A percentile compares a stretch with the other conserved stretches of the same genome.
Evolutionary conservation across 2,888 invertebrate species (phyloP).

Genomic region (Idaea aversata): DNA sequence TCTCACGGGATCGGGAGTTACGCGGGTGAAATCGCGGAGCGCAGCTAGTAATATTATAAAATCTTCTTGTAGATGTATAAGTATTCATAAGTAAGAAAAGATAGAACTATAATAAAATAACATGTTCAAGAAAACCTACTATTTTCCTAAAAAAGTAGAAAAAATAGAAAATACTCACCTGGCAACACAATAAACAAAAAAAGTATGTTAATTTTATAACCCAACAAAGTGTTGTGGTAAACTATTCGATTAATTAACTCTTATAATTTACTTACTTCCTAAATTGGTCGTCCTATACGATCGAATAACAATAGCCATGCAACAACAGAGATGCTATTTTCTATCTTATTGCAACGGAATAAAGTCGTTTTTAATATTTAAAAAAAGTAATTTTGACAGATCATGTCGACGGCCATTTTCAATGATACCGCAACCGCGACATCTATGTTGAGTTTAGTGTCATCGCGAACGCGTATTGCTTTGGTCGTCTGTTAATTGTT

Average conservation of each 20-base stretch:
- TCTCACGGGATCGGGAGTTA: no score
- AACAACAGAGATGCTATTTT: background rate
- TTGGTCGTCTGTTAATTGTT: constrained; percentile 47
- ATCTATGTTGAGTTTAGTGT: constrained; percentile 73
- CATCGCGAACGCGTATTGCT: constrained; percentile 62
- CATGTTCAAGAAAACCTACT: no score
- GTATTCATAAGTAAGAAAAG: no score
- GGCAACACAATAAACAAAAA: background rate
- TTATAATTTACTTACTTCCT: background rate
- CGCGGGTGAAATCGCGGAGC: no score
- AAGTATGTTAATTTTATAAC: background rate
- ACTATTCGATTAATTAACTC: background rate
- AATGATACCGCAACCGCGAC: constrained; percentile 70
- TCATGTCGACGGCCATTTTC: constrained; percentile 69
- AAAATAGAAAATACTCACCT: background rate
- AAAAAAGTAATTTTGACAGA: constrained; percentile 48
- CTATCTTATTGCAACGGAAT: background rate
- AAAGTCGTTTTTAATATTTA: background rate
- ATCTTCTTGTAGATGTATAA: no score
- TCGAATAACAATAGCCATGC: background rate
- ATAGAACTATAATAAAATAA: background rate
- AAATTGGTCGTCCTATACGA: constrained; percentile 4
- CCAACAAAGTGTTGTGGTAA: background rate
- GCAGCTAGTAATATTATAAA: no score
- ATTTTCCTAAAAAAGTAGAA: background rate